A percentile compares a stretch with the other conserved stretches of the same genome.
Conservation (phyloP, 1,140 invertebrate species). For the Leptestheria dahalacensis region DNA sequence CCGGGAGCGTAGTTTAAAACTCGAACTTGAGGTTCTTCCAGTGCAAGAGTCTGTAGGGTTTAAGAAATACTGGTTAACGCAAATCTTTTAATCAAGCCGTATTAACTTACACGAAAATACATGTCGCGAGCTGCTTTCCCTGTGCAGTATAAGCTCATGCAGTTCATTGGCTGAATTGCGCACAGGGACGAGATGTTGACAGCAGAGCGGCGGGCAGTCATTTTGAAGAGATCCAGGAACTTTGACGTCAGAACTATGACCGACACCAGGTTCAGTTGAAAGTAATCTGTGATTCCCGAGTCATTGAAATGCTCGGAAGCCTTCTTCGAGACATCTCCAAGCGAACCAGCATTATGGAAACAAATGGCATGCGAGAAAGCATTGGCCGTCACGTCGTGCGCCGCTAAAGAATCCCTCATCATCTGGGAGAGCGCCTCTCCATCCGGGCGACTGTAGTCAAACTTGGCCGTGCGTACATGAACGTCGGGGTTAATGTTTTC, state of each 20-base stretch:
- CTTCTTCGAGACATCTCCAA: constrained; percentile 53
- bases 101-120: constrained; percentile 52
- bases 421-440: constrained; percentile 29
- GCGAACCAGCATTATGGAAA: constrained; percentile 76
- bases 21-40: constrained; percentile 55
- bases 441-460: constrained; percentile 29
- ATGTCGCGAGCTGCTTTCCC: constrained; percentile 85
- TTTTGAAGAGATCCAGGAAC: constrained; percentile 43
- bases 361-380: constrained; percentile 53
- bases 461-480: constrained; percentile 18
- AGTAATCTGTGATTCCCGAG: constrained; percentile 46
- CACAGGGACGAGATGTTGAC: constrained; percentile 79
- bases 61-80: not conserved
- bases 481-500: constrained; percentile 18
- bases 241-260: constrained; percentile 57
- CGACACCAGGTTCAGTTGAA: constrained; percentile 62
- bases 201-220: constrained; percentile 37
- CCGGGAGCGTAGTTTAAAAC: constrained; percentile 88
- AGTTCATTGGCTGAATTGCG: constrained; percentile 56
- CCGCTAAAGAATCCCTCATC: constrained; percentile 29
- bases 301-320: constrained; percentile 42
- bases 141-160: constrained; percentile 61
- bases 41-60: constrained; percentile 40
- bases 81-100: constrained; percentile 7
- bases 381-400: constrained; percentile 23